These are phyloP conservation scores for Momotus momota DNA, from an alignment of 2,797 vertebrate genomes.

Conservation along the genomic window DNA sequence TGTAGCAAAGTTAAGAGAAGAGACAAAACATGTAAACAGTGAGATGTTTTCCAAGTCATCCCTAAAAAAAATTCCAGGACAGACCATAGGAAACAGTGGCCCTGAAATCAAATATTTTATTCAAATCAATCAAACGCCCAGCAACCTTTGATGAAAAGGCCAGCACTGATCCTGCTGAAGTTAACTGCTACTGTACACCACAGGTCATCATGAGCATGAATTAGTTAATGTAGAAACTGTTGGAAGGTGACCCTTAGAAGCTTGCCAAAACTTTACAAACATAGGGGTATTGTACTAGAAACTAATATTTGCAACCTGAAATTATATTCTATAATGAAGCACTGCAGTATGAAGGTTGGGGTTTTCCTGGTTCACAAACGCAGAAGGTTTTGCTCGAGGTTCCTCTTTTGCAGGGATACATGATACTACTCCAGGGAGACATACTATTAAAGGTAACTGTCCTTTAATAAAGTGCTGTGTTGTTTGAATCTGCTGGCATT, in stretches of 20 bases:
- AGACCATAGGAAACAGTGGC: neutral
- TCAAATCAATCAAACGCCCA: neutral
- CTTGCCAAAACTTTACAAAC: neutral
- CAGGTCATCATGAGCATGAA: neutral
- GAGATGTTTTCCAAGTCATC: neutral
- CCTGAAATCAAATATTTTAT: neutral
- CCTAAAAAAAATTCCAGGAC: neutral
- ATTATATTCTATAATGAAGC: neutral
- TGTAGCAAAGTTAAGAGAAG: neutral
- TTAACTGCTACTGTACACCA: neutral
- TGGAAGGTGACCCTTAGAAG: neutral
- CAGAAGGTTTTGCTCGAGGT: neutral
- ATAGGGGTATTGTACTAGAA: neutral
- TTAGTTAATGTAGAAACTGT: neutral
- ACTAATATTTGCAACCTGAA: neutral
- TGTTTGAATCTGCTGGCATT: neutral
- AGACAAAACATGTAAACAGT: neutral
- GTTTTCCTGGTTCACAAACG: neutral
- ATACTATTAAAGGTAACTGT: neutral
- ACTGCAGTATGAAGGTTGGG: neutral
- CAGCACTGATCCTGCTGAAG: neutral
- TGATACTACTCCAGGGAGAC: neutral
- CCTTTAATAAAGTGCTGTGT: neutral
- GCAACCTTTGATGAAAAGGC: neutral
- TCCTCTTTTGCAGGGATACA: neutral